Percentiles rank a stretch among this genome's conserved stretches.
Evolutionary conservation across 2,797 vertebrate species (phyloP).

Genomic region (Meriones psammophilus): DNA sequence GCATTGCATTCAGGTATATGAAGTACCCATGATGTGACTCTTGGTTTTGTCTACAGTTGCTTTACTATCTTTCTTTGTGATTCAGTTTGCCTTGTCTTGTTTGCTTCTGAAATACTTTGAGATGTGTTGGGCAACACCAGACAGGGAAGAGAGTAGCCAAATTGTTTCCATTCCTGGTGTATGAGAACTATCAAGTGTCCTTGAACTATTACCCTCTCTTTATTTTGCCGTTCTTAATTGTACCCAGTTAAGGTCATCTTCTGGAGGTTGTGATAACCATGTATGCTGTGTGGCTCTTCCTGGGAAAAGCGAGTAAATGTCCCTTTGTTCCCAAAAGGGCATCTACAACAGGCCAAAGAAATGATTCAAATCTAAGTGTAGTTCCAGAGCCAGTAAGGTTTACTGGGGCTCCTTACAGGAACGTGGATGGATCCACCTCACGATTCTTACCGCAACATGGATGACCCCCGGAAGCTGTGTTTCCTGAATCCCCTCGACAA

Average conservation of each 20-base stretch:
- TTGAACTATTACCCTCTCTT: conserved; percentile 51
- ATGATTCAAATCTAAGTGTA: background rate
- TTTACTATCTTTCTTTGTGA: conserved; percentile 25
- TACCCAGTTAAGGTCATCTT: conserved; percentile 57
- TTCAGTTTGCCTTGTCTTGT: conserved; percentile 17
- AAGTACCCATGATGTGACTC: background rate
- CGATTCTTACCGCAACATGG: too few species aligned
- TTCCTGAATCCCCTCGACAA: background rate
- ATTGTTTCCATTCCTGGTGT: conserved; percentile 64
- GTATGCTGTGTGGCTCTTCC: background rate
- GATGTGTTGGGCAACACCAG: conserved; percentile 49
- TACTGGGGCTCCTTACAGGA: background rate
- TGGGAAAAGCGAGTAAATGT: background rate
- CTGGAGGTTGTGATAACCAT: background rate
- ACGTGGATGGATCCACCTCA: background rate
- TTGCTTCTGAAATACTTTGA: conserved; percentile 65
- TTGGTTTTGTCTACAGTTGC: background rate
- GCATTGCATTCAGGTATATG: background rate
- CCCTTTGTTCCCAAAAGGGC: background rate
- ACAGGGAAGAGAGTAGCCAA: conserved; percentile 63
- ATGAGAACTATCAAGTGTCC: conserved; percentile 15
- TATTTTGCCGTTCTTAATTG: conserved; percentile 63
- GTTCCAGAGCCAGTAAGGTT: background rate
- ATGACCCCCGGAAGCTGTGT: background rate
- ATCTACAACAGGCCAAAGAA: background rate